phyloP scores from a whole-genome alignment of 1,140 invertebrate species.

The Anastatus disparis region DNA sequence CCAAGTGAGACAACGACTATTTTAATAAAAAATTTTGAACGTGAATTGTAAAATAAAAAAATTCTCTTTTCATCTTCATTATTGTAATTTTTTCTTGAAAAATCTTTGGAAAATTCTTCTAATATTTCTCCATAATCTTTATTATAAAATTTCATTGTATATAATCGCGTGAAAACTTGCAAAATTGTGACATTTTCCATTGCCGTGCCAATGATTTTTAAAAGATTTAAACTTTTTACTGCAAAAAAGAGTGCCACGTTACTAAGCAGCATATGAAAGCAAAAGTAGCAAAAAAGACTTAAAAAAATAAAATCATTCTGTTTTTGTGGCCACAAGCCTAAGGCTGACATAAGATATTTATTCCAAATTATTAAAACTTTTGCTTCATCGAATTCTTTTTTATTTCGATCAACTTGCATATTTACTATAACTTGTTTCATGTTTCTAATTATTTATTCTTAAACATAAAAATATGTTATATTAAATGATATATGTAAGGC shows the following conservation, averaged over 20 bases:
- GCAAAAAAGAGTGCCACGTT: conserved; percentile 40
- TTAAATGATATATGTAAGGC: too few relatives aligned
- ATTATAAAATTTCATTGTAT: conserved; percentile 44
- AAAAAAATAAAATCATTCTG: conserved; percentile 40
- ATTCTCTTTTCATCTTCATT: conserved; percentile 38
- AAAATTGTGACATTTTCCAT: conserved; percentile 46
- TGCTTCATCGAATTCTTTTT: conserved; percentile 38
- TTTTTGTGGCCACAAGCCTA: conserved; percentile 46
- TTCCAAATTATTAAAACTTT: conserved; percentile 46
- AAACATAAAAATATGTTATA: too few relatives aligned
- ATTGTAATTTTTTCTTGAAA: conserved; percentile 39
- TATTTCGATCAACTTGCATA: conserved; percentile 1
- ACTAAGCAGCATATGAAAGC: conserved; percentile 35
- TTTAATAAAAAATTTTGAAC: conserved; percentile 42
- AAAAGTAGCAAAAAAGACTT: conserved; percentile 37
- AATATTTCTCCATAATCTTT: conserved; percentile 45
- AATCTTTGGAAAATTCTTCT: conserved; percentile 42
- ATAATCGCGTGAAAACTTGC: conserved; percentile 44
- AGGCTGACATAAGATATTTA: conserved; percentile 40
- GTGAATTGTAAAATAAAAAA: conserved; percentile 40
- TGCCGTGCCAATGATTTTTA: conserved; percentile 41
- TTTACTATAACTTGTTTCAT: not conserved
- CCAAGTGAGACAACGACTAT: conserved; percentile 40
- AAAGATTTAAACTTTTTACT: conserved; percentile 37
- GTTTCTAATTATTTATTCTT: too few relatives aligned